Percentiles rank a stretch among this genome's conserved stretches.
Evolutionary conservation across 2,797 vertebrate species (phyloP).

Genomic region (Gastrophryne carolinensis): DNA sequence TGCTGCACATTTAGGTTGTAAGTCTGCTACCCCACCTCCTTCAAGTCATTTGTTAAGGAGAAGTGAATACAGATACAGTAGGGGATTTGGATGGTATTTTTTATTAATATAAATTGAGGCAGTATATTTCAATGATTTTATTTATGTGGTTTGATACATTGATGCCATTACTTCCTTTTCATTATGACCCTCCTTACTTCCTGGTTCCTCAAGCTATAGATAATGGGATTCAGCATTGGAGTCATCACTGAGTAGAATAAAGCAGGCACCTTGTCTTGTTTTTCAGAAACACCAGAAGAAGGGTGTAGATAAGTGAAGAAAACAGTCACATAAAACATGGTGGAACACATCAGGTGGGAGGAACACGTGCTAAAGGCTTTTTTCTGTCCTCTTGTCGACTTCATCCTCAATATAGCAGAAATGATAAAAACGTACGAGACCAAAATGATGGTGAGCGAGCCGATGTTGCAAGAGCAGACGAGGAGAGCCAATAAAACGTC

Average conservation of each 20-base stretch:
- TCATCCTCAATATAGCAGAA: neutral
- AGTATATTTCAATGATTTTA: too few relatives aligned
- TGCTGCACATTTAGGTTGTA: too few relatives aligned
- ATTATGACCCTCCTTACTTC: neutral
- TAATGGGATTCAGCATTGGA: neutral
- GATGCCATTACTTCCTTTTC: too few relatives aligned
- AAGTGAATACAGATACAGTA: too few relatives aligned
- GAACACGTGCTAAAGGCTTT: conserved; percentile 23
- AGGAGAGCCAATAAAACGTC: neutral
- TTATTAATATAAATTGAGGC: too few relatives aligned
- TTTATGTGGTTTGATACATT: too few relatives aligned
- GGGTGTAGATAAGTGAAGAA: neutral
- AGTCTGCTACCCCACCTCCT: too few relatives aligned
- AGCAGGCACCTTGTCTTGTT: neutral
- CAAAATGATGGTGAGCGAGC: neutral
- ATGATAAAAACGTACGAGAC: neutral
- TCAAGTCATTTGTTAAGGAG: too few relatives aligned
- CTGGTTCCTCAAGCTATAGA: neutral
- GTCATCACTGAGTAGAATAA: neutral
- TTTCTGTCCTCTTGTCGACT: neutral
- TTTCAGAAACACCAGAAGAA: neutral
- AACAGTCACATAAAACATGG: neutral
- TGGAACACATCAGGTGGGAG: neutral
- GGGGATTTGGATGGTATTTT: too few relatives aligned
- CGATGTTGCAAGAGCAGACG: neutral